These are phyloP conservation scores for Mythimna lalbum DNA, from an alignment of 2,888 invertebrate genomes.

Conservation along the genomic window DNA sequence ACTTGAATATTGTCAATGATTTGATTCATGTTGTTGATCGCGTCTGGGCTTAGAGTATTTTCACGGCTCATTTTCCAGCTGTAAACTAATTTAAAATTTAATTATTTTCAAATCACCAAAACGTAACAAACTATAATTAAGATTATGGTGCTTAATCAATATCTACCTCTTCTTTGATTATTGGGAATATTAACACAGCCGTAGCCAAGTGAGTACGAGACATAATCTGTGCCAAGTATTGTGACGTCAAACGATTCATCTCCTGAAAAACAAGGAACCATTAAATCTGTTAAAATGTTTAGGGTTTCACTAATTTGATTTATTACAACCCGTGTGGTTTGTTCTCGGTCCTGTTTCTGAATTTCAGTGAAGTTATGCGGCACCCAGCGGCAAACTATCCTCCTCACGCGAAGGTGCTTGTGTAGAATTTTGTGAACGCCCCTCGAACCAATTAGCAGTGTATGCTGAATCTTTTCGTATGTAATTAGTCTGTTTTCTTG, in stretches of 20 bases:
- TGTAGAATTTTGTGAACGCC: too few species aligned
- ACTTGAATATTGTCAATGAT: constrained; percentile 59
- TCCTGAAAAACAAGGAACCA: constrained; percentile 48
- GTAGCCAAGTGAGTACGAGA: constrained; percentile 90
- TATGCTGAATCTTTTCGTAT: too few species aligned
- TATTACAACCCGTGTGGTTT: too few species aligned
- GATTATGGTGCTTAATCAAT: neutral
- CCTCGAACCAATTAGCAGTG: too few species aligned
- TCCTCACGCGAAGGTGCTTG: too few species aligned
- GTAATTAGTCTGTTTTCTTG: too few species aligned
- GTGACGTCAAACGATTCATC: constrained; percentile 59
- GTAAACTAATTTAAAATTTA: constrained; percentile 63
- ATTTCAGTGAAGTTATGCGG: too few species aligned
- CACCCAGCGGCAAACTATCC: too few species aligned
- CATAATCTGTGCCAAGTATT: constrained; percentile 90
- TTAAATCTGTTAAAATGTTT: neutral
- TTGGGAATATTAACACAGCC: constrained; percentile 86
- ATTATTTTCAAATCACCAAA: neutral
- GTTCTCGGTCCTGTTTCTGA: too few species aligned
- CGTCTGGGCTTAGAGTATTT: constrained; percentile 52
- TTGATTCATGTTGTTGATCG: constrained; percentile 58
- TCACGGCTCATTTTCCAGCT: constrained; percentile 79
- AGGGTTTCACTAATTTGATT: too few species aligned
- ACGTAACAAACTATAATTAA: neutral
- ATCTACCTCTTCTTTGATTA: constrained; percentile 65